These are phyloP conservation scores for Gadopsis bispinosus DNA, from an alignment of 2,797 vertebrate species.

Conservation along the genomic window DNA sequence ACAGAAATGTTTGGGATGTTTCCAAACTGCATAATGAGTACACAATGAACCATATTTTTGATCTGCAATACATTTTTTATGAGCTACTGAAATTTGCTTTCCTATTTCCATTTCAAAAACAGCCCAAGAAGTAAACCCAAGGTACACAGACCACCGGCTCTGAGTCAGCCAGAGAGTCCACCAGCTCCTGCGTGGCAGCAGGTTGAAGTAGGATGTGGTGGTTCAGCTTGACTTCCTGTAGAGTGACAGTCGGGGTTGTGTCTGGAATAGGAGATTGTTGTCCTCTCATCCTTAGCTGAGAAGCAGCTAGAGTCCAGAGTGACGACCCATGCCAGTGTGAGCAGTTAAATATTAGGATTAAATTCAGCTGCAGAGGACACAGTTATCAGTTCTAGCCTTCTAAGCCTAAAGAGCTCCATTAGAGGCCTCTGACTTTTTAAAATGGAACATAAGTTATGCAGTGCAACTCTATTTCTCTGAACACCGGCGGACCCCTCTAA, in stretches of 20 bases:
- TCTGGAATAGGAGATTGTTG: neutral
- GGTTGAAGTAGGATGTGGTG: neutral
- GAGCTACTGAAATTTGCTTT: neutral
- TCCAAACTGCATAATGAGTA: slow-evolving; percentile 3
- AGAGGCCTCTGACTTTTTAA: slow-evolving; percentile 12
- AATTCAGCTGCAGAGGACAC: neutral
- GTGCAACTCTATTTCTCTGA: slow-evolving; percentile 16
- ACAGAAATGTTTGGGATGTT: neutral
- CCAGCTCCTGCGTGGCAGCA: neutral
- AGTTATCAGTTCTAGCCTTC: slow-evolving; percentile 14
- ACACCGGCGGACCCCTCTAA: neutral
- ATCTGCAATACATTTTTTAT: neutral
- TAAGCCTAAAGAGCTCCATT: slow-evolving; percentile 23
- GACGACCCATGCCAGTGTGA: neutral
- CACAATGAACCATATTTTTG: neutral
- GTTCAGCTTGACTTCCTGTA: slow-evolving; percentile 6
- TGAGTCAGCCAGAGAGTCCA: neutral
- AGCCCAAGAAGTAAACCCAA: neutral
- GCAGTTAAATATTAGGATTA: slow-evolving; percentile 32
- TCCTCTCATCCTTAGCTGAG: slow-evolving; percentile 1
- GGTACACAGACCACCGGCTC: slow-evolving; percentile 1
- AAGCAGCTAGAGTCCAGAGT: slow-evolving; percentile 4
- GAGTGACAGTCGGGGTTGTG: slow-evolving; percentile 14
- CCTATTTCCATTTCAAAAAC: slow-evolving; percentile 1
- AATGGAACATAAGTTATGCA: slow-evolving; percentile 31